Percentiles rank a stretch among this genome's conserved stretches.
These are phyloP conservation scores for Lucilia sericata DNA, from an alignment of 1,140 invertebrate species.

Conservation along the genomic window DNA sequence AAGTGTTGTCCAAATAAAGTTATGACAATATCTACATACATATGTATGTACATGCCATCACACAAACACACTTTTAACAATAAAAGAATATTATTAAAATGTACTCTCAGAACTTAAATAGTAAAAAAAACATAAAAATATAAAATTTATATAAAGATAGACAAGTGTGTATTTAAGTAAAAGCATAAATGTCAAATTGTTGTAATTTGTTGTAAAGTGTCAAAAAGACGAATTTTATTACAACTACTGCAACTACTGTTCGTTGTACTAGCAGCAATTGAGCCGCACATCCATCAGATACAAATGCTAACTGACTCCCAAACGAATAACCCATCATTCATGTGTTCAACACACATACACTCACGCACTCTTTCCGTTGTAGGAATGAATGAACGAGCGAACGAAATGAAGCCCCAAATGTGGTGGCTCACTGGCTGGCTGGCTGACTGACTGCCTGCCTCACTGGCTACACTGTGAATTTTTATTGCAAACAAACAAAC, in stretches of 20 bases:
- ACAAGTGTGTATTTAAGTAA: not conserved
- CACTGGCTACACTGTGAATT: constrained; percentile 34
- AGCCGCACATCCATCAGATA: constrained; percentile 38
- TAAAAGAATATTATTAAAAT: not conserved
- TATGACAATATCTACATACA: not conserved
- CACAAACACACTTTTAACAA: not conserved
- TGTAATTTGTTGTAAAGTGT: constrained; percentile 42
- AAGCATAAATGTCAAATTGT: constrained; percentile 38
- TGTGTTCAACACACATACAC: not conserved
- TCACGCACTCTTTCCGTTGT: not conserved
- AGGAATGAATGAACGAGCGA: not conserved
- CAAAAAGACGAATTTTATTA: constrained; percentile 39
- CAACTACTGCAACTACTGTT: constrained; percentile 17
- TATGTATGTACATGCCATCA: not conserved
- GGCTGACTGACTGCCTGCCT: not conserved
- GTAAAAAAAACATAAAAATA: not conserved
- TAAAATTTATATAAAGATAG: not conserved
- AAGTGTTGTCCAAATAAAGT: constrained; percentile 38
- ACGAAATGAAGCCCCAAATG: constrained; percentile 34
- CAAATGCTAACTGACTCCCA: constrained; percentile 38
- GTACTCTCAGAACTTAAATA: not conserved
- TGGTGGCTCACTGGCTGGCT: not conserved
- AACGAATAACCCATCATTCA: constrained; percentile 1
- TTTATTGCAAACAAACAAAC: constrained; percentile 33
- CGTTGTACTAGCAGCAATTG: constrained; percentile 18